Percentiles rank a stretch among this genome's conserved stretches.
phyloP scores from a whole-genome alignment of 2,113 vertebrate genomes.

The Hydropotes inermis region DNA sequence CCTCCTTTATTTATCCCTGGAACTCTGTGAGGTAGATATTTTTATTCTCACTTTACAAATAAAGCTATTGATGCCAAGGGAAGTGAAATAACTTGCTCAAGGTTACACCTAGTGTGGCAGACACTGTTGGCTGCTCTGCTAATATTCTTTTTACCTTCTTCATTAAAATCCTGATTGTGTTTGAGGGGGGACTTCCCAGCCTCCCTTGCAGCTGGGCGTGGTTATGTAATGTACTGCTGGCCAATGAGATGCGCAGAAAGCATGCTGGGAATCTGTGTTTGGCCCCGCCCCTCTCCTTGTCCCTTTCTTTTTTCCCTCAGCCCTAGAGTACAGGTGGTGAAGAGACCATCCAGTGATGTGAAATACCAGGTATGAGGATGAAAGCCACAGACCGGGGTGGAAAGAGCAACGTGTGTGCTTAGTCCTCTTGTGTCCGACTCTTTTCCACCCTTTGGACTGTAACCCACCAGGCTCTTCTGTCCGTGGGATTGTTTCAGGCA shows the following conservation, averaged over 20 bases:
- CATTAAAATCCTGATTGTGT: background rate
- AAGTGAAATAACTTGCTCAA: background rate
- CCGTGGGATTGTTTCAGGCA: background rate
- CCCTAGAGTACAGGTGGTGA: background rate
- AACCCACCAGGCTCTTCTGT: background rate
- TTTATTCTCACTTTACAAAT: background rate
- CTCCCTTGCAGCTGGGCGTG: slow-evolving; percentile 22
- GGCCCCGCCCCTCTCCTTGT: background rate
- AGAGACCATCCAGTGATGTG: background rate
- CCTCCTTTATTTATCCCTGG: background rate
- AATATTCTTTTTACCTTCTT: background rate
- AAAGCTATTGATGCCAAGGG: background rate
- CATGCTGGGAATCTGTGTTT: background rate
- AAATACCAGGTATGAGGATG: background rate
- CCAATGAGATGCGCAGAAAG: background rate
- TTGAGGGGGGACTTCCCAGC: background rate
- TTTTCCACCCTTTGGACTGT: background rate
- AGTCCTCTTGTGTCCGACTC: background rate
- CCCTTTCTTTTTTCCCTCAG: background rate
- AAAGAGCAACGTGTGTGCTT: background rate
- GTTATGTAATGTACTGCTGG: background rate
- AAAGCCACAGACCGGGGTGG: background rate
- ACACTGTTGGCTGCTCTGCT: background rate
- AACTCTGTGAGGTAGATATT: background rate
- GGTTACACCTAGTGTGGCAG: background rate